phyloP scores from a whole-genome alignment of 92 coral and sea anemone genomes.

The Palythoa heliodiscus region DNA sequence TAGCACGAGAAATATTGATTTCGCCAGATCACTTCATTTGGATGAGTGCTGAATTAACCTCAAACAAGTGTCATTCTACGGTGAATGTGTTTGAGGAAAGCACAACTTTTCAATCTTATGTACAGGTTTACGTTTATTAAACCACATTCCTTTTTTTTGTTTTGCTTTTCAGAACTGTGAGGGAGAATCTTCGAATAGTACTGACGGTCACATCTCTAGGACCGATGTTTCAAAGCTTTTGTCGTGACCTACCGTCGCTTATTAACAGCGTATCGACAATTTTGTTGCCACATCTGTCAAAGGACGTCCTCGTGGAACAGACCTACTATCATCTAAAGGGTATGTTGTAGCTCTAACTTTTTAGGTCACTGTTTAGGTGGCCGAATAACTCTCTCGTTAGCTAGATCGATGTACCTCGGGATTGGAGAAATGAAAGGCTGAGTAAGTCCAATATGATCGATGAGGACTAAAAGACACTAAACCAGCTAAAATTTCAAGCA shows the following conservation, averaged over 20 bases:
- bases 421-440: too few relatives aligned
- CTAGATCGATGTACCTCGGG: too few relatives aligned
- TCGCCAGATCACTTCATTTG: too few relatives aligned
- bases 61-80: too few relatives aligned
- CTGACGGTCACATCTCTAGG: slow-evolving; percentile 91
- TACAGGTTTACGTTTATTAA: not conserved
- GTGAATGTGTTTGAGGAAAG: too few relatives aligned
- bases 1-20: too few relatives aligned
- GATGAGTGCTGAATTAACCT: too few relatives aligned
- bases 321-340: slow-evolving; percentile 82
- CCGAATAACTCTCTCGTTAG: too few relatives aligned
- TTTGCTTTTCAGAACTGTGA: slow-evolving; percentile 70
- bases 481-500: too few relatives aligned
- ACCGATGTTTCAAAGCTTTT: slow-evolving; percentile 86
- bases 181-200: slow-evolving; percentile 92
- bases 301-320: slow-evolving; percentile 83
- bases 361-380: too few relatives aligned
- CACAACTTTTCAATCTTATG: not conserved
- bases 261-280: slow-evolving; percentile 87
- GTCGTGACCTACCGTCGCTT: slow-evolving; percentile 92
- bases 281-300: slow-evolving; percentile 91
- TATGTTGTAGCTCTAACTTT: not conserved
- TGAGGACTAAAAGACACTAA: too few relatives aligned
- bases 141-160: not conserved
- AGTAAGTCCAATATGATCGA: too few relatives aligned